Evolutionary conservation across 35 echinoderm and acorn worm species (phyloP).

Genomic region (Eucidaris tribuloides): DNA sequence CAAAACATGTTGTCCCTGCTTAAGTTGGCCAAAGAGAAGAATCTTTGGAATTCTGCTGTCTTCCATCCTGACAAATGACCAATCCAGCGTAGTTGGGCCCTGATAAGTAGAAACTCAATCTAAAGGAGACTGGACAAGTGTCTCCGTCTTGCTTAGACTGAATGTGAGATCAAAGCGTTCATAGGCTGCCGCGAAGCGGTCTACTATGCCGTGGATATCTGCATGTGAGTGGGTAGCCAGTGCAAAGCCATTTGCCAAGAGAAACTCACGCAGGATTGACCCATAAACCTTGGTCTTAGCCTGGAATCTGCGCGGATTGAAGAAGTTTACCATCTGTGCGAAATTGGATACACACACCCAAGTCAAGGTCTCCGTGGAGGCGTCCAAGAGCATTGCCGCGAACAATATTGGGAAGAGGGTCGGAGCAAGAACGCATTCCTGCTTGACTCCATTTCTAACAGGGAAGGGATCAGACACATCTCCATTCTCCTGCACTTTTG

Average conservation of each 20-base stretch:
- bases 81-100: not conserved
- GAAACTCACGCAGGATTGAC: not conserved
- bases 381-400: not conserved
- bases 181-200: not conserved
- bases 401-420: not conserved
- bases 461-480: not conserved
- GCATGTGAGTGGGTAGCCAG: too few relatives aligned
- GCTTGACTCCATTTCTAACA: constrained; percentile 8
- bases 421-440: not conserved
- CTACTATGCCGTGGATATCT: not conserved
- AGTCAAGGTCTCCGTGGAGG: not conserved
- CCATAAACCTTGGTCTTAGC: not conserved
- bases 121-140: not conserved
- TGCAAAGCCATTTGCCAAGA: not conserved
- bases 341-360: not conserved
- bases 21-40: too few relatives aligned
- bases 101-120: not conserved
- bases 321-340: not conserved
- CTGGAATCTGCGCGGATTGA: not conserved
- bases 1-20: too few relatives aligned
- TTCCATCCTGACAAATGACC: too few relatives aligned
- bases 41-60: not conserved
- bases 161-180: not conserved
- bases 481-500: constrained; percentile 1
- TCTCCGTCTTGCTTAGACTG: not conserved